Conservation (phyloP, 1,140 invertebrate species). For the Neocloeon triangulifer region DNA sequence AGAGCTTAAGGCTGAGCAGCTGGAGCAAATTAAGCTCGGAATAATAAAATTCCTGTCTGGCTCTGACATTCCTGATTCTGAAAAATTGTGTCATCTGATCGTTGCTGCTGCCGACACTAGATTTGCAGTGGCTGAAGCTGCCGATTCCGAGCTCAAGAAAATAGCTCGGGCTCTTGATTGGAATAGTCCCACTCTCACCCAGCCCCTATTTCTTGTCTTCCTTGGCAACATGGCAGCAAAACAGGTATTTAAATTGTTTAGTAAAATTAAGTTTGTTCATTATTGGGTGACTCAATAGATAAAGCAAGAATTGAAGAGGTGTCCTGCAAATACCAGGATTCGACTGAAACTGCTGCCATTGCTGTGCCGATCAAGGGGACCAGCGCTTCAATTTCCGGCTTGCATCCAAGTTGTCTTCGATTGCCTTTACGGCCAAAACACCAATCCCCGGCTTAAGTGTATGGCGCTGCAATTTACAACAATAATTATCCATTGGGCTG, state of each 20-base stretch:
- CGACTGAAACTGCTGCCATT: constrained; percentile 67
- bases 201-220: constrained; percentile 53
- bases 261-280: too few species aligned
- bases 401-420: constrained; percentile 74
- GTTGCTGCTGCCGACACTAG: constrained; percentile 71
- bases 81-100: constrained; percentile 53
- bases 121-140: constrained; percentile 54
- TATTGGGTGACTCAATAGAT: too few species aligned
- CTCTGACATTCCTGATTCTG: constrained; percentile 48
- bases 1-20: constrained; percentile 51
- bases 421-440: constrained; percentile 59
- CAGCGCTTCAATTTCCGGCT: constrained; percentile 53
- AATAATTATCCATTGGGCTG: constrained; percentile 56
- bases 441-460: constrained; percentile 57
- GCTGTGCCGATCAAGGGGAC: constrained; percentile 51
- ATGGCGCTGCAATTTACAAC: constrained; percentile 60
- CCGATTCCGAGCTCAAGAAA: constrained; percentile 49
- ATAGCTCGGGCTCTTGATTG: constrained; percentile 58
- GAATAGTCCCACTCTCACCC: constrained; percentile 37
- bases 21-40: constrained; percentile 57
- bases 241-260: too few species aligned
- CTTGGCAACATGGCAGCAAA: constrained; percentile 38
- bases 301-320: constrained; percentile 36
- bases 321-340: constrained; percentile 55
- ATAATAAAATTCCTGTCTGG: constrained; percentile 60